These are phyloP conservation scores for Andrena marginata DNA, from an alignment of 2,888 invertebrate species.

Conservation along the genomic window DNA sequence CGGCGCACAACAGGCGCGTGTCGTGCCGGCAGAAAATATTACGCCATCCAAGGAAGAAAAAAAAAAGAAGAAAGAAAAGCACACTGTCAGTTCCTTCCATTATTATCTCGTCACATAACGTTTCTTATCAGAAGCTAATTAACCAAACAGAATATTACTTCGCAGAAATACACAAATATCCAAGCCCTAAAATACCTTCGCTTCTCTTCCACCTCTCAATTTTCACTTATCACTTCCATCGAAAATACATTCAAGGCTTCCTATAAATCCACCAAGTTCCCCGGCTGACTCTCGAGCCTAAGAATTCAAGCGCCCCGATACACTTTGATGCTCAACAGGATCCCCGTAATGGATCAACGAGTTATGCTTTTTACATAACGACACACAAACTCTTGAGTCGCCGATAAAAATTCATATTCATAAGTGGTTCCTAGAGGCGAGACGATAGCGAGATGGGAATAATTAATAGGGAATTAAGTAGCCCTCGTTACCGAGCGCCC, in stretches of 20 bases:
- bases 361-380: slow-evolving; percentile 10
- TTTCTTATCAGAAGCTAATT: background rate
- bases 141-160: background rate
- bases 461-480: slow-evolving; percentile 3
- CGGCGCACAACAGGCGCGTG: background rate
- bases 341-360: slow-evolving; percentile 15
- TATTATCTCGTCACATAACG: background rate
- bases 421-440: background rate
- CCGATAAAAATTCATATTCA: slow-evolving; percentile 25
- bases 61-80: background rate
- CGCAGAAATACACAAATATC: background rate
- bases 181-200: too few relatives aligned
- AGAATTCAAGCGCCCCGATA: slow-evolving; percentile 5
- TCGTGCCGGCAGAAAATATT: background rate
- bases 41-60: background rate
- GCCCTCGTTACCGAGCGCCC: slow-evolving; percentile 7
- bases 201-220: background rate
- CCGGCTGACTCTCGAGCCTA: slow-evolving; percentile 21
- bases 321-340: slow-evolving; percentile 20
- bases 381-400: slow-evolving; percentile 11
- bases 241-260: background rate
- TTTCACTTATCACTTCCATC: background rate
- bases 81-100: background rate
- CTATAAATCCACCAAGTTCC: background rate
- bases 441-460: background rate